These are phyloP conservation scores for Champsocephalus esox DNA, from an alignment of 2,797 vertebrate genomes.

Conservation along the genomic window DNA sequence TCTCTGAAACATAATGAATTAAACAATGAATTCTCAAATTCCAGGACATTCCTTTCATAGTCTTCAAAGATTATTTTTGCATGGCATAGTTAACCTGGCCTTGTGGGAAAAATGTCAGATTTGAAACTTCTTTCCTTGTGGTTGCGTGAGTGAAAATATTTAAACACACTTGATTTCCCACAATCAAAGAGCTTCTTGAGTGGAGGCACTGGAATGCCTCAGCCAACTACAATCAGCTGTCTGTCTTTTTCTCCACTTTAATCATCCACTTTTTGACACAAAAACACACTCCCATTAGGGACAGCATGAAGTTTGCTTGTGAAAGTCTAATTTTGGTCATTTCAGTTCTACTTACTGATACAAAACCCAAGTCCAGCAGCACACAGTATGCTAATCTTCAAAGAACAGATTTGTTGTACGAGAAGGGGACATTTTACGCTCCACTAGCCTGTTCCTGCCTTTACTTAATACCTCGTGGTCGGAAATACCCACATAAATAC, in stretches of 20 bases:
- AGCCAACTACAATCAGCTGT: constrained; percentile 58
- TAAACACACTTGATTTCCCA: constrained; percentile 58
- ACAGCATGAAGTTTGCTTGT: constrained; percentile 3
- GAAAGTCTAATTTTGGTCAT: constrained; percentile 15
- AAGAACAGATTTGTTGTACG: constrained; percentile 61
- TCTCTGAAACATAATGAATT: constrained; percentile 1
- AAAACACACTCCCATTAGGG: not conserved
- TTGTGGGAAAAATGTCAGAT: constrained; percentile 17
- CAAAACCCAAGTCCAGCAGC: constrained; percentile 23
- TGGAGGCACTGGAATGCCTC: constrained; percentile 44
- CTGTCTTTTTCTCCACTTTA: constrained; percentile 34
- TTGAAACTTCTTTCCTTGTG: constrained; percentile 11
- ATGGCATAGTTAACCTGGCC: constrained; percentile 4
- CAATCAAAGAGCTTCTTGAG: constrained; percentile 61
- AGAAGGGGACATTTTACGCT: constrained; percentile 56
- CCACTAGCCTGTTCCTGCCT: constrained; percentile 60
- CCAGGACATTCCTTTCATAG: not conserved
- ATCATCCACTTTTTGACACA: constrained; percentile 22
- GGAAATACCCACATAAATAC: constrained; percentile 65
- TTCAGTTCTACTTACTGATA: constrained; percentile 9
- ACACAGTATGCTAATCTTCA: constrained; percentile 72
- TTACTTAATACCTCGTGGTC: constrained; percentile 34
- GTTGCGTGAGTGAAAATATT: constrained; percentile 44
- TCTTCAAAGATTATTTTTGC: not conserved
- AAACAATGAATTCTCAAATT: not conserved